phyloP scores from a whole-genome alignment of 2,888 invertebrate species.

The Brachypterus glaber region DNA sequence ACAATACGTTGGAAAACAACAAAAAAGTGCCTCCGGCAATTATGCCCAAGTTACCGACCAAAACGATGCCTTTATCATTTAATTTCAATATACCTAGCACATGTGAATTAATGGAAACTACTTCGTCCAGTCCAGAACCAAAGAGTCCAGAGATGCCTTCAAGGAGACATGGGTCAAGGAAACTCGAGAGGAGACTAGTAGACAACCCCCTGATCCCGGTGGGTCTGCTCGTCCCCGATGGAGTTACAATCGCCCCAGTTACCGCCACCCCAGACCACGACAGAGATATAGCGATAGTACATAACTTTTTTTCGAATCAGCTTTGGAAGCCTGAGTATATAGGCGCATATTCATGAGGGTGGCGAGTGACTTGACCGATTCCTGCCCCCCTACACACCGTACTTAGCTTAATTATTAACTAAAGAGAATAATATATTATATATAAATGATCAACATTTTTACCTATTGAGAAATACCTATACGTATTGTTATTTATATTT shows the following conservation, averaged over 20 bases:
- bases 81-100: constrained; percentile 19
- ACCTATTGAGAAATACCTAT: constrained; percentile 34
- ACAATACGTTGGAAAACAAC: constrained; percentile 13
- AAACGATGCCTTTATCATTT: constrained; percentile 21
- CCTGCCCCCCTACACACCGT: constrained; percentile 21
- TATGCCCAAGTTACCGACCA: constrained; percentile 1
- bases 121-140: constrained; percentile 19
- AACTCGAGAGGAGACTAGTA: constrained; percentile 25
- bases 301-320: constrained; percentile 47
- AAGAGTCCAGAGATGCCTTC: constrained; percentile 22
- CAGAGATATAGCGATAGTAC: constrained; percentile 44
- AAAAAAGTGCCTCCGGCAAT: not conserved
- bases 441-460: constrained; percentile 22
- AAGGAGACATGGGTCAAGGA: constrained; percentile 15
- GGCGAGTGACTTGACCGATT: not conserved
- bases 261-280: constrained; percentile 40
- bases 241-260: constrained; percentile 41
- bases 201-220: constrained; percentile 40
- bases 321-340: constrained; percentile 49
- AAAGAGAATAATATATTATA: constrained; percentile 7
- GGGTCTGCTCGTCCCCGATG: constrained; percentile 40
- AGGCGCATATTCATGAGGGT: constrained; percentile 37
- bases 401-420: constrained; percentile 28
- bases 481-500: constrained; percentile 42
- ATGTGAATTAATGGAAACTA: constrained; percentile 17